Base-by-base conservation (phyloP, 2,113 vertebrate species). In the Ginglymostoma cirratum region DNA sequence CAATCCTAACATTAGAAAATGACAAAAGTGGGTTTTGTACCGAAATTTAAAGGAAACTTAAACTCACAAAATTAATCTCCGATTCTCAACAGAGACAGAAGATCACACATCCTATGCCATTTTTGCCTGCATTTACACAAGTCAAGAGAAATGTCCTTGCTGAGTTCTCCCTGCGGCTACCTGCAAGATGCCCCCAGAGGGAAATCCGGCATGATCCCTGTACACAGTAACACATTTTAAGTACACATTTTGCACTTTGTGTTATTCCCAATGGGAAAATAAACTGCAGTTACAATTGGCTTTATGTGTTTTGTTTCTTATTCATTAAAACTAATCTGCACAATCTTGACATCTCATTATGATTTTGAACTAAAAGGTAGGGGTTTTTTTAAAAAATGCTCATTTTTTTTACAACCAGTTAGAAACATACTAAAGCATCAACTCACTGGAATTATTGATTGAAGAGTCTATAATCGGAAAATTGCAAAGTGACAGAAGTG, bases 181-280 rank as follows among this genome's bases (percentile, higher is more conserved):
- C 23, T 95, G 7, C 42, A 72, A 95, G 8, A 23, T 95, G 42
- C 23, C 38, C 67, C 66, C 67, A 30, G 67, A 72, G 66, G 66
- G 92, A 69, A 21, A 23, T 94, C 66, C 23, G 30, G 10, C 72
- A 52, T 69, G 67, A 69, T 95, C 65, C 21, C 23, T 95, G n/a
- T n/a, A n/a, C n/a, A n/a, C n/a, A n/a, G n/a, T n/a, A n/a, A n/a
- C n/a, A n/a, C n/a, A n/a, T n/a, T 95, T 72, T 72, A 15, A 70
- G 27, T 95, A 95, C 42, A 27, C 38, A 95, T 95, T 30, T 95
- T 95, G 93, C 23, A 95, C 17, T 92, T 55, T 8, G n/a, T 65
- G 55, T 42, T 70, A 72, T 72, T 48, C 69, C n/a, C 66, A 72
- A 30, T 72, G 21, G 67, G 93, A 45, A 48, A 70, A 72, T 45